Conservation (phyloP, 2,113 vertebrate genomes). For the Podiceps cristatus region DNA sequence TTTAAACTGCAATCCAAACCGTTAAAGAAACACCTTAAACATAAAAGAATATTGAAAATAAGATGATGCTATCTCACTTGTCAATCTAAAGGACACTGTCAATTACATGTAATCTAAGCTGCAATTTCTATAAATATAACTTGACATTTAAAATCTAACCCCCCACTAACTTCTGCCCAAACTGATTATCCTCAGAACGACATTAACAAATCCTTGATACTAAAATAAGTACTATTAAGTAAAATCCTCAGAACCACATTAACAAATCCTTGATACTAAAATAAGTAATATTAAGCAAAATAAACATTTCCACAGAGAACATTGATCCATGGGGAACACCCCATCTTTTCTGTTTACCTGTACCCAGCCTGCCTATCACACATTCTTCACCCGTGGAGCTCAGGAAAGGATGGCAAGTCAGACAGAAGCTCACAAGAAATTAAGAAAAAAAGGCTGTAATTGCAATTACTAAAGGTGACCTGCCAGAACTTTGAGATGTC, state of each 20-base stretch:
- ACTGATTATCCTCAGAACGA: slow-evolving; percentile 50
- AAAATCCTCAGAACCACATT: slow-evolving; percentile 32
- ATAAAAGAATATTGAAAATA: slow-evolving; percentile 71
- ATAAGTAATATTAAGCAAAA: slow-evolving; percentile 20
- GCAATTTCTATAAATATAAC: slow-evolving; percentile 63
- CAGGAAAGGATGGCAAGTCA: background rate
- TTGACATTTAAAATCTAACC: slow-evolving; percentile 59
- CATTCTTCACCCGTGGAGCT: background rate
- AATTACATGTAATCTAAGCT: slow-evolving; percentile 60
- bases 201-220: slow-evolving; percentile 20
- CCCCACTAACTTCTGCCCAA: slow-evolving; percentile 62
- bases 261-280: slow-evolving; percentile 12
- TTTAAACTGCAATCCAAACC: slow-evolving; percentile 74
- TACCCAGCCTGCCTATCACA: background rate
- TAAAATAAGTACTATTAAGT: slow-evolving; percentile 2
- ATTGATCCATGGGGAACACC: background rate
- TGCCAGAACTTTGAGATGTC: background rate
- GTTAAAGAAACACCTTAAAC: slow-evolving; percentile 69
- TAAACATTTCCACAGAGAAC: background rate
- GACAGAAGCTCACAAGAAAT: background rate
- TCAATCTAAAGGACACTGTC: slow-evolving; percentile 72
- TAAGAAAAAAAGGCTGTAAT: background rate
- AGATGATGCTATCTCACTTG: slow-evolving; percentile 71
- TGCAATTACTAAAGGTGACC: background rate
- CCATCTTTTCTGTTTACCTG: background rate